Base-by-base conservation (phyloP, 2,113 vertebrate genomes). In the Sebastes schlegelii region DNA sequence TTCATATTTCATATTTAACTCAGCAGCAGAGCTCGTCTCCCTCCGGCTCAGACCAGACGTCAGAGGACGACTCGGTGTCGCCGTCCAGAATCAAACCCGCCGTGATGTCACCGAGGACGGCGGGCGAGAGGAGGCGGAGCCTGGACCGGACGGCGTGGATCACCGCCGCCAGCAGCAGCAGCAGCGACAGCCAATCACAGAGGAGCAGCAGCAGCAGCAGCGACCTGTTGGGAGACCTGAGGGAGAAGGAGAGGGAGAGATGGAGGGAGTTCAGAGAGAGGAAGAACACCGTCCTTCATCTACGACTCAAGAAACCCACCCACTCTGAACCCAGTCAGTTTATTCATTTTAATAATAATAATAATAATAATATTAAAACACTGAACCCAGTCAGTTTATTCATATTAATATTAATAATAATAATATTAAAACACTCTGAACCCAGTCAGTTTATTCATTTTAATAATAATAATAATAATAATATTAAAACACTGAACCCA, bases 311-410 rank as follows among this genome's bases (percentile, higher is more conserved):
- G 68, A 85, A 34, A 57, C 54, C 51, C 17, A 86, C 54, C 16
- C 6, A 60, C 26, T 34, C 34, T 0, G 93, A 94, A 58, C 88
- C 93, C 7, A 94, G 93, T 94, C 62, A 91, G 82, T 12, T 5
- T 13, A 26, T 26, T 13, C 8, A 8, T n/a, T 3, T 54, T 17
- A 19, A 19, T 54, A 54, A 7, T 19, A 54, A 54, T 54, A 8
- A 54, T 8, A n/a, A 55, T 19, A n/a, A 48, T 49, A 49, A 2
- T 4, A 48, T 13, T 14, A 12, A 49, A 26, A 26, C 26, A 2
- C 26, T 26, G 26, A 26, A 26, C 26, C 26, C 26, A 26, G 26
- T 26, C 26, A 26, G 26, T 26, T 26, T 26, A 26, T 26, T 26
- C 26, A 26, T 26, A 1, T 23, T 11, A 13, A 49, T 49, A 49